phyloP scores from a whole-genome alignment of 2,888 invertebrate genomes.

The Masnerella sp. region DNA sequence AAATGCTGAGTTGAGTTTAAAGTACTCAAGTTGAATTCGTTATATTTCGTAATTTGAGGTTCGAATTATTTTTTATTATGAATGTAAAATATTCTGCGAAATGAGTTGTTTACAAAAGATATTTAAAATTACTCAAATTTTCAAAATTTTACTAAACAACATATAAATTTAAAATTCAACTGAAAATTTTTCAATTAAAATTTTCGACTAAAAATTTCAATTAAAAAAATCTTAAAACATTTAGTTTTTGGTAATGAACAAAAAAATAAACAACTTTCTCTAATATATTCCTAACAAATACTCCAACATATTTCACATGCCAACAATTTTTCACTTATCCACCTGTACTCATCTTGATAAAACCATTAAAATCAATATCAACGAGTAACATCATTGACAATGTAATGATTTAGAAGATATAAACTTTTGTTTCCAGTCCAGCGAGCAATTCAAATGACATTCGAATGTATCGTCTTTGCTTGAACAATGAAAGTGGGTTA shows the following conservation, averaged over 20 bases:
- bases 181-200: neutral
- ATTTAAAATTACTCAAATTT: too few species aligned
- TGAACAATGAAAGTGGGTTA: slow-evolving; percentile 39
- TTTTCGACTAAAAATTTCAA: too few species aligned
- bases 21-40: too few species aligned
- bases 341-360: slow-evolving; percentile 20
- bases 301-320: slow-evolving; percentile 37
- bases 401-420: neutral
- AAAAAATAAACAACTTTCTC: slow-evolving; percentile 42
- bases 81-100: too few species aligned
- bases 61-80: too few species aligned
- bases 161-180: neutral
- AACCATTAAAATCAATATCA: neutral
- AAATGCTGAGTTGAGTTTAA: too few species aligned
- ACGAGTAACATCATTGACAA: too few species aligned
- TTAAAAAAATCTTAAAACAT: too few species aligned
- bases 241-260: too few species aligned
- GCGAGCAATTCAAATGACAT: slow-evolving; percentile 2
- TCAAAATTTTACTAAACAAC: too few species aligned
- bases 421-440: slow-evolving; percentile 16
- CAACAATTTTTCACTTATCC: slow-evolving; percentile 22
- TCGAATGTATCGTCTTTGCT: slow-evolving; percentile 1
- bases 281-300: slow-evolving; percentile 45
- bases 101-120: too few species aligned
- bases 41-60: too few species aligned